These are phyloP conservation scores for Metopia argyrocephala DNA, from an alignment of 2,888 invertebrate species.

Conservation along the genomic window DNA sequence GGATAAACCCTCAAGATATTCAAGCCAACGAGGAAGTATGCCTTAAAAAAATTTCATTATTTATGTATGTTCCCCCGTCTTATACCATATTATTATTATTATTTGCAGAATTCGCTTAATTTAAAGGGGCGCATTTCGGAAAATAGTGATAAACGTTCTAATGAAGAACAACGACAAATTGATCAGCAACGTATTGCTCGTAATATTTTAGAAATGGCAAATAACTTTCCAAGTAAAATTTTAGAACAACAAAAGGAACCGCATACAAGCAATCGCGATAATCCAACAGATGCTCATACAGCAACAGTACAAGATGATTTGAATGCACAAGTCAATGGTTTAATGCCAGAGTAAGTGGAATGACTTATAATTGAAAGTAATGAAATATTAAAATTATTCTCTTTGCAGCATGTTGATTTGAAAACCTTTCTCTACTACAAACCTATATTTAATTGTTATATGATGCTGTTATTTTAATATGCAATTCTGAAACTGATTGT, in stretches of 20 bases:
- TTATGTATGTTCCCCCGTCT: no score
- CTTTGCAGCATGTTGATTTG: slow-evolving; percentile 69
- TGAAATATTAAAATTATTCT: slow-evolving; percentile 6
- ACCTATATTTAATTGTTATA: background rate
- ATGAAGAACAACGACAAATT: slow-evolving; percentile 83
- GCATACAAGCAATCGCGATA: slow-evolving; percentile 62
- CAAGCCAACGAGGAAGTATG: slow-evolving; percentile 73
- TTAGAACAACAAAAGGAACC: slow-evolving; percentile 18
- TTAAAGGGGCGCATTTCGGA: slow-evolving; percentile 76
- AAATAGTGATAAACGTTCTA: slow-evolving; percentile 80
- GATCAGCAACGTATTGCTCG: slow-evolving; percentile 83
- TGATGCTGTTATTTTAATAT: background rate
- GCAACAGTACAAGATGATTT: slow-evolving; percentile 40
- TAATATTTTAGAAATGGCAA: slow-evolving; percentile 78
- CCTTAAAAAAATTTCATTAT: background rate
- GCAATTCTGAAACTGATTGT: background rate
- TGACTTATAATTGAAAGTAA: background rate
- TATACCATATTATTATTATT: no score
- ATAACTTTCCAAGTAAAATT: slow-evolving; percentile 68
- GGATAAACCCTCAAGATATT: slow-evolving; percentile 84
- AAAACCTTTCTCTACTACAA: background rate
- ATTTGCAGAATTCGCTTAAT: slow-evolving; percentile 32
- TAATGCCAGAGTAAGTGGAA: slow-evolving; percentile 72
- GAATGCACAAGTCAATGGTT: slow-evolving; percentile 38
- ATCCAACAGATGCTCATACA: slow-evolving; percentile 57